A percentile compares a stretch with the other conserved stretches of the same genome.
Conservation (phyloP, 2,113 vertebrate genomes). For the Tragelaphus scriptus region DNA sequence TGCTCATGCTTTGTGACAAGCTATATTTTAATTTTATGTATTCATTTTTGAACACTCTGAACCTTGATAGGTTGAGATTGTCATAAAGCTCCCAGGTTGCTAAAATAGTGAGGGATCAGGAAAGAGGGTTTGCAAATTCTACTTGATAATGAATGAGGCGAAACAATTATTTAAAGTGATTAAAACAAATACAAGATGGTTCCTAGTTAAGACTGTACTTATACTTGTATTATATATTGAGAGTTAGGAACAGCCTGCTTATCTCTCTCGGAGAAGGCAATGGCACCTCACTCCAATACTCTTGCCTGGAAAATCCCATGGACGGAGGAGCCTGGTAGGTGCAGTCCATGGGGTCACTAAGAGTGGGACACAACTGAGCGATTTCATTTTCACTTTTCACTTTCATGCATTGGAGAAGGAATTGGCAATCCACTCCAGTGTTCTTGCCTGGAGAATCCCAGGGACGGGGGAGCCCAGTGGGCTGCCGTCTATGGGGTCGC, state of each 20-base stretch:
- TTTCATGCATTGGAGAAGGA: too few relatives aligned
- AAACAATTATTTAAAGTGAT: not conserved
- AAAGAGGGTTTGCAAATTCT: not conserved
- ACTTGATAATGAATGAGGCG: not conserved
- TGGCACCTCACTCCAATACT: too few relatives aligned
- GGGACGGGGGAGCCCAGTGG: too few relatives aligned
- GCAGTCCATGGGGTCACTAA: too few relatives aligned
- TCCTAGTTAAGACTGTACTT: not conserved
- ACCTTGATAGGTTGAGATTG: not conserved
- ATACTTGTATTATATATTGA: not conserved
- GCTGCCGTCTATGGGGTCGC: accelerated
- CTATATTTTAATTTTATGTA: constrained; percentile 41
- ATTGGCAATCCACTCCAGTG: too few relatives aligned
- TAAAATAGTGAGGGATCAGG: not conserved
- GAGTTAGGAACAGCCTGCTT: not conserved
- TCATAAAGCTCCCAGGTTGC: not conserved
- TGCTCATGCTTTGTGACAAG: not conserved
- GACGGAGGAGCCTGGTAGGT: too few relatives aligned
- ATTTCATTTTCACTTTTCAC: too few relatives aligned
- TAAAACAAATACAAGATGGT: not conserved
- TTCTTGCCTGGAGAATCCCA: too few relatives aligned
- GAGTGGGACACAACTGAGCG: too few relatives aligned
- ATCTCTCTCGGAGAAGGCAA: not conserved
- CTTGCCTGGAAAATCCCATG: too few relatives aligned
- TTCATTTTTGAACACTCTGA: not conserved